Evolutionary conservation across 2,113 vertebrate species (phyloP).

Genomic region (Onychostruthus taczanowskii): DNA sequence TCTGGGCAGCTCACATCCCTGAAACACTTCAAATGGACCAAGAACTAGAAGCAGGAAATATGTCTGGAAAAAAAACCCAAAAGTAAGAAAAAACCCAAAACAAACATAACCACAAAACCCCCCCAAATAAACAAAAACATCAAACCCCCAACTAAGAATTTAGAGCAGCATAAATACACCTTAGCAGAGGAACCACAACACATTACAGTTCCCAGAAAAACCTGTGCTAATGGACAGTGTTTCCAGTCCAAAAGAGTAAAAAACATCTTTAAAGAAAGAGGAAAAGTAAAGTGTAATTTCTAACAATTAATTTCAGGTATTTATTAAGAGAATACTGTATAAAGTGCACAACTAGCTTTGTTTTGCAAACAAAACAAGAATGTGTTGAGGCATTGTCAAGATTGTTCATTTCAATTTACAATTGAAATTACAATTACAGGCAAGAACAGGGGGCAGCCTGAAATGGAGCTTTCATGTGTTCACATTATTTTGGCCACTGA

Average conservation of each 20-base stretch:
- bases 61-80: neutral
- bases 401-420: neutral
- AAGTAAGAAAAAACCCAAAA: neutral
- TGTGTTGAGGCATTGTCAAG: neutral
- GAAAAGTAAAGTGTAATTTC: neutral
- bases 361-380: neutral
- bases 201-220: neutral
- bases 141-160: neutral
- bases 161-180: neutral
- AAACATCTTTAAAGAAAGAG: neutral
- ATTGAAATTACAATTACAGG: neutral
- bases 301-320: neutral
- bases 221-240: neutral
- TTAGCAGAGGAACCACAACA: neutral
- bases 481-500: neutral
- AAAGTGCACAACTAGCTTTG: conserved; percentile 28
- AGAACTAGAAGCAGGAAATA: neutral
- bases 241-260: neutral
- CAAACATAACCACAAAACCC: no score
- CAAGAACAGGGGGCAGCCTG: neutral
- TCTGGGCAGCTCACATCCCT: neutral
- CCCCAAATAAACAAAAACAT: neutral
- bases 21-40: neutral
- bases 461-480: neutral
- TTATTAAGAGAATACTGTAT: neutral